phyloP scores from a whole-genome alignment of 2,113 vertebrate genomes.

The Cynopterus brachyotis region DNA sequence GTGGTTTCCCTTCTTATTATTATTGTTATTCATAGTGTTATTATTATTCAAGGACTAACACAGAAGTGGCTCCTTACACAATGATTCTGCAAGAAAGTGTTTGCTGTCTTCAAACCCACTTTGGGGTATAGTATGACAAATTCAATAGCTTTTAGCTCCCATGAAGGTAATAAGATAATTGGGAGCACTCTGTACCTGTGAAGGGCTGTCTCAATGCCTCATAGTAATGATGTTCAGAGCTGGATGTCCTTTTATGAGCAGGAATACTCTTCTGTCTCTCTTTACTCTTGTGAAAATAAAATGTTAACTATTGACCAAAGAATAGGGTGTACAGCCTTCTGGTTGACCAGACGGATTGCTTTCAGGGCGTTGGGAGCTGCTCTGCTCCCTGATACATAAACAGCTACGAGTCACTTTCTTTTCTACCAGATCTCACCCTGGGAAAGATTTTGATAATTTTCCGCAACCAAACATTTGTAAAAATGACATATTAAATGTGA shows the following conservation, averaged over 20 bases:
- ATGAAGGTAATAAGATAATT: neutral
- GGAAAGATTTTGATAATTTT: neutral
- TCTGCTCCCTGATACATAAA: neutral
- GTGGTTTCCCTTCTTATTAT: no score
- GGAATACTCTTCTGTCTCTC: neutral
- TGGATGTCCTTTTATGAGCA: constrained; percentile 1
- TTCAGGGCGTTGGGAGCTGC: neutral
- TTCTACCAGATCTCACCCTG: neutral
- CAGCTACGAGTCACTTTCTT: neutral
- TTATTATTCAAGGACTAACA: neutral
- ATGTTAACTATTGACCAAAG: neutral
- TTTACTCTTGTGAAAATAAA: neutral
- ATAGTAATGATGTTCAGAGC: neutral
- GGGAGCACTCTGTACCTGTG: neutral
- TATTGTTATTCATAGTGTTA: no score
- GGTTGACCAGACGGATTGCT: neutral
- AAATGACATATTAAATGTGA: neutral
- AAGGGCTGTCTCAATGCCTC: constrained; percentile 18
- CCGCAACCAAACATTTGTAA: neutral
- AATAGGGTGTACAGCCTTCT: neutral
- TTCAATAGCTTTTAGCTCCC: neutral
- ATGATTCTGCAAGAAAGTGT: neutral
- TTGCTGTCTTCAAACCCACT: neutral
- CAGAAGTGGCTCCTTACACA: neutral
- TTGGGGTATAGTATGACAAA: neutral